Evolutionary conservation across 2,888 invertebrate genomes (phyloP), one percentile per base, ranked within the genome.

Genomic region (Cerceris rybyensis): DNA sequence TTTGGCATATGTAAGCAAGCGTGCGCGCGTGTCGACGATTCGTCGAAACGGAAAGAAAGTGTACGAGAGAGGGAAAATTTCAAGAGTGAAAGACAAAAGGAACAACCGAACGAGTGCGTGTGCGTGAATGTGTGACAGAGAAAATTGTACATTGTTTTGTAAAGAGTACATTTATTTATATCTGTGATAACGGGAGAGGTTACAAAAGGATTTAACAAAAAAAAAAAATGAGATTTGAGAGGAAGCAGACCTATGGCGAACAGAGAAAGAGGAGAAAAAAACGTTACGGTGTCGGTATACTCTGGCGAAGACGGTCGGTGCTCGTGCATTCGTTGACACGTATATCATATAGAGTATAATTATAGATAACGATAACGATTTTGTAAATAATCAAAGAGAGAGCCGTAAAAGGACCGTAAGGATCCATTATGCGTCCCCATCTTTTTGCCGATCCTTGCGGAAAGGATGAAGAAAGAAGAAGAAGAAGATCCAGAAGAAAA

Each of bases 81-180:
- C 14, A 16, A 54, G 9, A 2, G 28, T 28, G 28, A 28, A 28
- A 28, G 28, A 28, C 28, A 4, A 28, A 28, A 28, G 28, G 4
- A 28, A 4, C 1, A 28, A 2, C 28, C 28, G 28, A 28, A 28
- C 28, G 28, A 13, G 41, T 41, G 14, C 39, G 50, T 41, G 16
- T 16, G 46, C 6, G 52, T 52, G 49, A n/a, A 60, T 39, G 60
- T 39, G 43, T 59, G 65, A 68, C 80, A 74, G 66, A 70, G 61
- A 57, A 72, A 71, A 80, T 82, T 86, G 86, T 86, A 90, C 87
- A 90, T 89, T 90, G 87, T 90, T 90, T 90, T 91, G 89, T 90
- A 91, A 89, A 90, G 83, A 91, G 87, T 88, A 91, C 89, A 90
- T 92, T 92, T 90, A 91, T 92, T 92, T 92, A 90, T 92, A 91